These are phyloP conservation scores for Galerucella calmariensis DNA, from an alignment of 2,888 invertebrate genomes.

Conservation along the genomic window DNA sequence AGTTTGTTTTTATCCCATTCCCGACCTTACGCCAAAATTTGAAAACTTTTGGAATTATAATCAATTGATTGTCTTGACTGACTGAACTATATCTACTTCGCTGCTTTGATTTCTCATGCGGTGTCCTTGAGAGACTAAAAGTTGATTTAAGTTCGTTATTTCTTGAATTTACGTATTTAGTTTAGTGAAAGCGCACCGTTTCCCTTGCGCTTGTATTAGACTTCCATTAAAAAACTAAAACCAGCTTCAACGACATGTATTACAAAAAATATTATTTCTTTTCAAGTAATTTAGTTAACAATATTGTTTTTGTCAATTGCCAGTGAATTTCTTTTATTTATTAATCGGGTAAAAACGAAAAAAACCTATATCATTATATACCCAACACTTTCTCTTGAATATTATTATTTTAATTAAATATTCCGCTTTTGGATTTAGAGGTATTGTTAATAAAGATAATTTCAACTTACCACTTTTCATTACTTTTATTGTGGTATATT, in stretches of 20 bases:
- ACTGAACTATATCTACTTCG: too few relatives aligned
- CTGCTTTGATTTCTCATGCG: background rate
- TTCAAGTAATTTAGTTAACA: slow-evolving; percentile 1
- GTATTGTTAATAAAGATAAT: background rate
- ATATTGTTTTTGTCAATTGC: background rate
- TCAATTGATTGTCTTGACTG: too few relatives aligned
- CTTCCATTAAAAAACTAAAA: slow-evolving; percentile 4
- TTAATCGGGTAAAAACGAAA: background rate
- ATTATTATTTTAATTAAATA: slow-evolving; percentile 8
- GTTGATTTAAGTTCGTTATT: background rate
- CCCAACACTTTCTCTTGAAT: background rate
- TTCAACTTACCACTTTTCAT: slow-evolving; percentile 4
- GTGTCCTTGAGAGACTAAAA: background rate
- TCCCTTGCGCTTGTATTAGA: slow-evolving; percentile 9
- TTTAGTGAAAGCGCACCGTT: slow-evolving; percentile 11
- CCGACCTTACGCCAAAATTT: too few relatives aligned
- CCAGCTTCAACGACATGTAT: slow-evolving; percentile 7
- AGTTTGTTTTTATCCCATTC: too few relatives aligned
- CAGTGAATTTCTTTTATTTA: background rate
- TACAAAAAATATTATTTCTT: background rate
- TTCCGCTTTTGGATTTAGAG: background rate
- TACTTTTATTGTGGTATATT: background rate
- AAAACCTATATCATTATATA: background rate
- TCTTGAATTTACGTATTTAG: background rate
- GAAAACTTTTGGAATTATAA: too few relatives aligned